Evolutionary conservation across 2,888 invertebrate genomes (phyloP).

Genomic region (Sympetrum striolatum): DNA sequence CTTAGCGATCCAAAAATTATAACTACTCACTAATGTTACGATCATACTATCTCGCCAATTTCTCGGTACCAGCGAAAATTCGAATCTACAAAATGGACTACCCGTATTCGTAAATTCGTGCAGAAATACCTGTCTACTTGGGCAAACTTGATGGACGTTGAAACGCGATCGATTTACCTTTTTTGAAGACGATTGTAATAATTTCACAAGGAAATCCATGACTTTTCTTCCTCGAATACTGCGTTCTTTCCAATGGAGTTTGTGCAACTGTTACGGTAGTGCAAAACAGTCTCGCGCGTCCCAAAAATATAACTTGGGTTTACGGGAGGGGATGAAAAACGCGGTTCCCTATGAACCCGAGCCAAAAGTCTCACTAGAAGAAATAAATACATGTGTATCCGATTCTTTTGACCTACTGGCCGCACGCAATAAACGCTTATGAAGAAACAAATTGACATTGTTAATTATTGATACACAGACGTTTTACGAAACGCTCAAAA

Average conservation of each 20-base stretch:
- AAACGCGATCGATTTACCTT: constrained; percentile 5
- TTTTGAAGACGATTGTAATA: constrained; percentile 10
- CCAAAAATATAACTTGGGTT: constrained; percentile 17
- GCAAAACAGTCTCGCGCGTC: not conserved
- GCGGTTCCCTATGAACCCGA: not conserved
- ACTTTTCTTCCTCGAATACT: not conserved
- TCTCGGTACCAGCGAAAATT: not conserved
- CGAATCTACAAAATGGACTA: not conserved
- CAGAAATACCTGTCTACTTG: not conserved
- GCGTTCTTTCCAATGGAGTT: constrained; percentile 8
- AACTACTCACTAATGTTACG: not conserved
- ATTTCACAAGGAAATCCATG: constrained; percentile 27
- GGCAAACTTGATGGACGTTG: not conserved
- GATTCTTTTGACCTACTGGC: not conserved
- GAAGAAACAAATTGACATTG: not conserved
- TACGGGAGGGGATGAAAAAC: not conserved
- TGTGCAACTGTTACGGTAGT: not conserved
- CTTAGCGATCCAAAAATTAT: not conserved
- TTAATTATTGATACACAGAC: not conserved
- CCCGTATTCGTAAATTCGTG: not conserved
- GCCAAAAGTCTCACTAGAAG: constrained; percentile 7
- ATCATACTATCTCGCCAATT: not conserved
- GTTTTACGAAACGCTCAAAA: too few relatives aligned
- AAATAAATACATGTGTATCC: not conserved
- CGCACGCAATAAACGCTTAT: not conserved